Percentiles rank a stretch among this genome's conserved stretches.
These are phyloP conservation scores for Xerus rutilus DNA, from an alignment of 2,797 vertebrate species.

Conservation along the genomic window DNA sequence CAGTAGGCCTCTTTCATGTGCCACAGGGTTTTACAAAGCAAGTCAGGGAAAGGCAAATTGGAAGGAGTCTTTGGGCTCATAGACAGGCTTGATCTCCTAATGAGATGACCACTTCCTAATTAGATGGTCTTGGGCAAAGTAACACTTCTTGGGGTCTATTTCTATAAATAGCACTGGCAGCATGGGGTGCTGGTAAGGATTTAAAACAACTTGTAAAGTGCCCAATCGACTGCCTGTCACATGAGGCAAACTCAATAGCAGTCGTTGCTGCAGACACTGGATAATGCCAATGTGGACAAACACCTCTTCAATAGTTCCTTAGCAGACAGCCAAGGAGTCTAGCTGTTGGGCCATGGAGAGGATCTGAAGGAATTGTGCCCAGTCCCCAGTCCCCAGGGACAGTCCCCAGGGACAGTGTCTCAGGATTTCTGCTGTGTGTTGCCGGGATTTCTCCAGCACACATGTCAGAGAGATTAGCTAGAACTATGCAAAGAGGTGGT, in stretches of 20 bases:
- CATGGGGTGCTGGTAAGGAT: neutral
- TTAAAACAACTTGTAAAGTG: neutral
- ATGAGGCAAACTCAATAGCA: neutral
- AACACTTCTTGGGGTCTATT: conserved; percentile 10
- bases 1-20: neutral
- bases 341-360: neutral
- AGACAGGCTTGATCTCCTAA: conserved; percentile 38
- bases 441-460: neutral
- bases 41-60: conserved; percentile 27
- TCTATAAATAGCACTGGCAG: conserved; percentile 30
- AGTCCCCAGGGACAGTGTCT: neutral
- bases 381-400: neutral
- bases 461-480: neutral
- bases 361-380: neutral
- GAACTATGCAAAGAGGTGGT: neutral
- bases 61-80: conserved; percentile 30
- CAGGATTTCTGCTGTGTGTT: neutral
- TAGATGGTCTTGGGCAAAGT: conserved; percentile 63
- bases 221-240: neutral
- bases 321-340: neutral
- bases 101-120: conserved; percentile 34
- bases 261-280: neutral
- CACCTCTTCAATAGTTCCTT: neutral
- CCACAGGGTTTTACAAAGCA: neutral
- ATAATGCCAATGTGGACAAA: conserved; percentile 9